Percentiles rank a stretch among this genome's conserved stretches.
Evolutionary conservation across 2,888 invertebrate species (phyloP).

Genomic region (Netelia virgata): DNA sequence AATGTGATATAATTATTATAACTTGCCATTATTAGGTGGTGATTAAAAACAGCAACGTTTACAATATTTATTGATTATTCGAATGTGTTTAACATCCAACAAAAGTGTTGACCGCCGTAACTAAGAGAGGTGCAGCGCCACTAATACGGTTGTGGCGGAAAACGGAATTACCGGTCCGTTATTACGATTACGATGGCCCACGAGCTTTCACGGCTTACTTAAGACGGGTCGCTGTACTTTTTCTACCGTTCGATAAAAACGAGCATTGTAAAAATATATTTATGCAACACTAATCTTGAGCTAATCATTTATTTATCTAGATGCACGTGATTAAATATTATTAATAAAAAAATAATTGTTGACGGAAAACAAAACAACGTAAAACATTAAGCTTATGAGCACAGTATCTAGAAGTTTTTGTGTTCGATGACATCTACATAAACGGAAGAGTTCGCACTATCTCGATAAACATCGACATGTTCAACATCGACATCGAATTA

Average conservation of each 20-base stretch:
- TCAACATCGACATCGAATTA: conserved; percentile 33
- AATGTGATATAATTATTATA: not conserved
- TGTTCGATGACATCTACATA: too few relatives aligned
- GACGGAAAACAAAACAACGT: not conserved
- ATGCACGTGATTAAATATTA: not conserved
- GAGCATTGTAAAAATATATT: too few relatives aligned
- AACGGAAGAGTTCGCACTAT: not conserved
- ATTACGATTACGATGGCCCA: not conserved
- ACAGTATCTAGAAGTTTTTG: not conserved
- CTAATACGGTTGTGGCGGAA: not conserved
- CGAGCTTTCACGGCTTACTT: too few relatives aligned
- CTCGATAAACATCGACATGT: conserved; percentile 37
- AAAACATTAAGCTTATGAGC: not conserved
- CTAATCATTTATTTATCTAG: not conserved
- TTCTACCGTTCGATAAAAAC: too few relatives aligned
- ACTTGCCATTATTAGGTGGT: conserved; percentile 8
- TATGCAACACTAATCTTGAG: too few relatives aligned
- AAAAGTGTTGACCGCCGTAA: conserved; percentile 4
- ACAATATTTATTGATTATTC: conserved; percentile 1
- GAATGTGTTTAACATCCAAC: not conserved
- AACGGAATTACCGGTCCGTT: not conserved
- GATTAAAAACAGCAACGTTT: not conserved
- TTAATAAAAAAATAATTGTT: not conserved
- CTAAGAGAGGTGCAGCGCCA: conserved; percentile 2
- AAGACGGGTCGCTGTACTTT: too few relatives aligned